phyloP scores from a whole-genome alignment of 2,113 vertebrate genomes.

The Elephas maximus region DNA sequence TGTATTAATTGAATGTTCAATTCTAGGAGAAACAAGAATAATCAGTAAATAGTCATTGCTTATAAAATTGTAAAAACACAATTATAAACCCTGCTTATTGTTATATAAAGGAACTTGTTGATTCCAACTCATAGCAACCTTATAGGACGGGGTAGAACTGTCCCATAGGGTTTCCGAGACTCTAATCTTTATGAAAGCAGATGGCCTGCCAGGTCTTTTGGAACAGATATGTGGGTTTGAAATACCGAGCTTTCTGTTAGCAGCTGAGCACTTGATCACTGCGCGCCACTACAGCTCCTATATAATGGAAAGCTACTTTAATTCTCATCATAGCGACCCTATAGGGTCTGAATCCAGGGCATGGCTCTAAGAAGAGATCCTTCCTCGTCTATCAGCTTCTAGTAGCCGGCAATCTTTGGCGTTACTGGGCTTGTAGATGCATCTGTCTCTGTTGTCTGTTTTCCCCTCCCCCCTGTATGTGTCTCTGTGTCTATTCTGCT shows the following conservation, averaged over 20 bases:
- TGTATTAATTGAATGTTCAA: background rate
- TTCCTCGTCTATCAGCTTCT: background rate
- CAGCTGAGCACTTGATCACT: too few relatives aligned
- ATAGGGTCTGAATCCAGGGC: too few relatives aligned
- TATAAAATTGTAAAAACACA: background rate
- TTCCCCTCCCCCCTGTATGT: too few relatives aligned
- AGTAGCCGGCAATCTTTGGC: too few relatives aligned
- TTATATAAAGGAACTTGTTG: background rate
- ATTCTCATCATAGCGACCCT: too few relatives aligned
- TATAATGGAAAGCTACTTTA: background rate
- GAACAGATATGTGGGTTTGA: background rate
- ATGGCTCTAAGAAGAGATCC: too few relatives aligned
- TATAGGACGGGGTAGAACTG: too few relatives aligned
- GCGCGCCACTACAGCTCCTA: background rate
- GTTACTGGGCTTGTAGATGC: too few relatives aligned
- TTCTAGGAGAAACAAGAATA: slow-evolving; percentile 31
- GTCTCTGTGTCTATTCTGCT: too few relatives aligned
- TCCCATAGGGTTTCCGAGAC: background rate
- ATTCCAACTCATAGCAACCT: too few relatives aligned
- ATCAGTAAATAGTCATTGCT: background rate
- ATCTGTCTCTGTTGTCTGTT: too few relatives aligned
- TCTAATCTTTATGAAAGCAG: background rate
- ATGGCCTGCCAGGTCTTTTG: background rate
- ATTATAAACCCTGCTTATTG: background rate
- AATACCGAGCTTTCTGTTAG: too few relatives aligned